Conservation (phyloP, 2,797 vertebrate genomes). For the Pseudotriccus pelzelni region DNA sequence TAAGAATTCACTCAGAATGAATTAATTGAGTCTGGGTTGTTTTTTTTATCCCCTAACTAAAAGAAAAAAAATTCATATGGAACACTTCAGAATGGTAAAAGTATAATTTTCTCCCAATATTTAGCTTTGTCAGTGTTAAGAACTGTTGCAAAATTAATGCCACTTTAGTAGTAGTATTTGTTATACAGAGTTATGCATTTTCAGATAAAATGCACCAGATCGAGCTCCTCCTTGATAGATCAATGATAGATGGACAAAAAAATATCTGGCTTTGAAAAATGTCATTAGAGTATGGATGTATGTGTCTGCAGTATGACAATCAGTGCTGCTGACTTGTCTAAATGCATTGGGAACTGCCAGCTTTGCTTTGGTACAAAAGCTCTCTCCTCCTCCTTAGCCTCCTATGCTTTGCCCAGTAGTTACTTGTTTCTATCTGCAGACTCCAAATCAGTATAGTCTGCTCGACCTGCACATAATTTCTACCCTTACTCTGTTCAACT, state of each 20-base stretch:
- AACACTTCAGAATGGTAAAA: background rate
- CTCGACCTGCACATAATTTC: background rate
- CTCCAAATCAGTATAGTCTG: background rate
- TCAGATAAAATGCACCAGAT: background rate
- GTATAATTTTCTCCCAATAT: background rate
- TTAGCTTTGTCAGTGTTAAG: background rate
- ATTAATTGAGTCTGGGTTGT: background rate
- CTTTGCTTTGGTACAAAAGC: background rate
- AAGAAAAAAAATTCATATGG: background rate
- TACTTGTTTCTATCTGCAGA: background rate
- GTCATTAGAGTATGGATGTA: background rate
- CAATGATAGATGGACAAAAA: background rate
- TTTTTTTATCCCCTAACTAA: background rate
- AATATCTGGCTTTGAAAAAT: background rate
- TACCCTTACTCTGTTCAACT: background rate
- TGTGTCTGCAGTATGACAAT: fast-evolving
- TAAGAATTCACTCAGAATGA: background rate
- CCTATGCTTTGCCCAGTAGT: background rate
- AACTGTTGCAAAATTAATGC: background rate
- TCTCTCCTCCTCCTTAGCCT: background rate
- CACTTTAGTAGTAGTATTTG: background rate
- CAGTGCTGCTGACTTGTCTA: background rate
- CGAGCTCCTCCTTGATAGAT: background rate
- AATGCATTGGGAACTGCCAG: background rate
- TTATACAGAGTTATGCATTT: background rate